Percentiles rank a stretch among this genome's conserved stretches.
Conservation (phyloP, 2,113 vertebrate genomes). For the Nettapus auritus region DNA sequence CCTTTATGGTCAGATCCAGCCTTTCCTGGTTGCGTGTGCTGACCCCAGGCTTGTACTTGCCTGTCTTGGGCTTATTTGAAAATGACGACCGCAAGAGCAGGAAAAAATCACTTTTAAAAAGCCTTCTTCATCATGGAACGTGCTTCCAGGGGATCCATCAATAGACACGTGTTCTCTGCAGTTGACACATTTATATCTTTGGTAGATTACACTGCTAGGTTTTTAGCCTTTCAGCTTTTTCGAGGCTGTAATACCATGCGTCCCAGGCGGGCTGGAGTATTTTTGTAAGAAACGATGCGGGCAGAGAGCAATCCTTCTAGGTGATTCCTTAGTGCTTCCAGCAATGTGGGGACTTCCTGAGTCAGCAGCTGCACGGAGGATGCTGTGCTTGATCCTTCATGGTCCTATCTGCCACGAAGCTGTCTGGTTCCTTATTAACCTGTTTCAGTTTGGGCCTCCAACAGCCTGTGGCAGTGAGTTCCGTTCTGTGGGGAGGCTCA, state of each 20-base stretch:
- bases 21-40: neutral
- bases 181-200: neutral
- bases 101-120: neutral
- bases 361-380: neutral
- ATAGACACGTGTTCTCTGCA: neutral
- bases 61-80: neutral
- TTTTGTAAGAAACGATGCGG: neutral
- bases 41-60: neutral
- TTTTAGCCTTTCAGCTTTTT: neutral
- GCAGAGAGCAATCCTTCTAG: neutral
- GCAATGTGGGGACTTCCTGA: neutral
- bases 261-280: neutral
- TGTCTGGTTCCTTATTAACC: neutral
- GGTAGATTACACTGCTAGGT: neutral
- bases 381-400: neutral
- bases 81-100: neutral
- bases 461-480: neutral
- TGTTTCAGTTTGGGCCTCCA: neutral
- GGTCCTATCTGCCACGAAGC: neutral
- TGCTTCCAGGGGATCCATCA: neutral
- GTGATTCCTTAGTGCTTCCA: neutral
- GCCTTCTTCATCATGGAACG: neutral
- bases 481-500: neutral
- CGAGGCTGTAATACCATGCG: neutral
- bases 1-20: neutral